Conservation (phyloP, 2,888 invertebrate species). For the Noctua comes region DNA sequence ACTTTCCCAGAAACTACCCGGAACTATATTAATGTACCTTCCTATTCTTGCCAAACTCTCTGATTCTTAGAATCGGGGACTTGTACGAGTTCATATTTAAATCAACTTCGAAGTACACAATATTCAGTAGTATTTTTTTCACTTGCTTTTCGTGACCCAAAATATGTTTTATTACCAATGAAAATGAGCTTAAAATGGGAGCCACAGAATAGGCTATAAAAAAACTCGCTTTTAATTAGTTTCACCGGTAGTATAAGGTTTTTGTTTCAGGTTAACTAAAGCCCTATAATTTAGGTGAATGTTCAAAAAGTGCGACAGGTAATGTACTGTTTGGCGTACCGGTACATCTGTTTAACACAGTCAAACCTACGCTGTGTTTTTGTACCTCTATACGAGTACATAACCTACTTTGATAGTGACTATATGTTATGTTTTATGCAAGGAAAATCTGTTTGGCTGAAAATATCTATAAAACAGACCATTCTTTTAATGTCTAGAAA, state of each 20-base stretch:
- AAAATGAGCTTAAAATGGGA: constrained; percentile 26
- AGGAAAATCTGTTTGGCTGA: neutral
- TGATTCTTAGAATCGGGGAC: constrained; percentile 6
- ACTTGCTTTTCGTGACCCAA: constrained; percentile 6
- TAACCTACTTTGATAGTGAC: neutral
- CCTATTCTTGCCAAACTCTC: neutral
- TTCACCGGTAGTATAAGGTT: constrained; percentile 21
- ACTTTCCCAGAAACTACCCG: neutral
- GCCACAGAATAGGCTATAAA: constrained; percentile 33
- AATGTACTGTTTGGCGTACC: neutral
- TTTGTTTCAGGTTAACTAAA: constrained; percentile 34
- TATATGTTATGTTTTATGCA: neutral
- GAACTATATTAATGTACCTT: neutral
- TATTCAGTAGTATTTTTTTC: neutral
- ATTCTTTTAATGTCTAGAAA: neutral
- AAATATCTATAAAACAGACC: neutral
- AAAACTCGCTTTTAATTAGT: constrained; percentile 40
- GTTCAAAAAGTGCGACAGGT: neutral
- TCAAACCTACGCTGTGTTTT: neutral
- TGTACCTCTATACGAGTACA: neutral
- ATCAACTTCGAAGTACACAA: constrained; percentile 1
- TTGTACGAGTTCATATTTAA: neutral
- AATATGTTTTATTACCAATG: constrained; percentile 40
- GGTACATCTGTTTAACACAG: neutral
- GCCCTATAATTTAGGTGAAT: constrained; percentile 6